Evolutionary conservation across 2,113 vertebrate genomes (phyloP).

Genomic region (Cettia cetti): DNA sequence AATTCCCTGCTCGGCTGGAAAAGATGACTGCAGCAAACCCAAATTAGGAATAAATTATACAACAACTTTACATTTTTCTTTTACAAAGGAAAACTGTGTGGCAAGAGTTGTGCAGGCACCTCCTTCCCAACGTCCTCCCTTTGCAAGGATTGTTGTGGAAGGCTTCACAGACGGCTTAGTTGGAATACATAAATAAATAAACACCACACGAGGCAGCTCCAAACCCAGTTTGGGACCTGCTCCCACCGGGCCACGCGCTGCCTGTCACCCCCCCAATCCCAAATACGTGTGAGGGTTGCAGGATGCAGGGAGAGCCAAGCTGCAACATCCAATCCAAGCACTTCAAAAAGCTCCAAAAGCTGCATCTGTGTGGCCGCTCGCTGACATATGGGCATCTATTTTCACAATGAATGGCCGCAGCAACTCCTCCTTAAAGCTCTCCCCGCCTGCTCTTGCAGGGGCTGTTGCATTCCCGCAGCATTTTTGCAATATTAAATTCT

Average conservation of each 20-base stretch:
- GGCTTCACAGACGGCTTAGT: not conserved
- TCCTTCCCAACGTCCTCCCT: not conserved
- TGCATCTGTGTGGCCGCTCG: not conserved
- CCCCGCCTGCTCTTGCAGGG: slow-evolving; percentile 18
- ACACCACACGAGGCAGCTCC: not conserved
- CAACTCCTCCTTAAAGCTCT: slow-evolving; percentile 25
- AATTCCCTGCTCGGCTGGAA: slow-evolving; percentile 46
- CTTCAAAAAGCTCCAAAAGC: not conserved
- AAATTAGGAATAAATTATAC: slow-evolving; percentile 70
- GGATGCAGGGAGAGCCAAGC: not conserved
- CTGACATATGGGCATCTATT: not conserved
- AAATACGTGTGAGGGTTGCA: not conserved
- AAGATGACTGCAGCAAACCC: slow-evolving; percentile 64
- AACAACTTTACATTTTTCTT: slow-evolving; percentile 58
- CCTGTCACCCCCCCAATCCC: not conserved
- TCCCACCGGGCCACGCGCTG: not conserved
- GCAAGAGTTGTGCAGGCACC: slow-evolving; percentile 16
- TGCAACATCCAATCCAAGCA: not conserved
- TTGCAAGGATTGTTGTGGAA: not conserved
- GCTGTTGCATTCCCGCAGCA: slow-evolving; percentile 33
- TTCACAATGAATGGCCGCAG: slow-evolving; percentile 7
- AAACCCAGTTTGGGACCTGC: not conserved
- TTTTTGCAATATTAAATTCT: slow-evolving; percentile 42
- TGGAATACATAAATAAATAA: not conserved
- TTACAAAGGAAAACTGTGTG: slow-evolving; percentile 41